Evolutionary conservation across 2,888 invertebrate genomes (phyloP), one percentile per base, ranked within the genome.

Genomic region (Lasioglossum figueresi): DNA sequence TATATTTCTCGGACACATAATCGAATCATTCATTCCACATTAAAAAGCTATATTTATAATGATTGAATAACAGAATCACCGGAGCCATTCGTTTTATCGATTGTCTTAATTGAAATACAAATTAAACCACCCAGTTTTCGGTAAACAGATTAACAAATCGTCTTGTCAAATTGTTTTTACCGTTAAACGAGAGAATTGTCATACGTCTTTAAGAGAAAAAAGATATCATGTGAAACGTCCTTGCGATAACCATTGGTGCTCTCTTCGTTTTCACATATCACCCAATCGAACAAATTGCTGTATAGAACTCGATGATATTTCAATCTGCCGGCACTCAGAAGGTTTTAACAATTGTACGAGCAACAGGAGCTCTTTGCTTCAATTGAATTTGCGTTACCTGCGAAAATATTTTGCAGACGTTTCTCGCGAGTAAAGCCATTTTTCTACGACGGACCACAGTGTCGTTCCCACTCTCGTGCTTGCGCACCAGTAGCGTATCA

Each of bases 391-490:
- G 5, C 23, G 72, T 89, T 93, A 94, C 94, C 93, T 94, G 94
- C 31, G 93, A 89, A 72, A 94, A 83, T 78, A 91, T 89, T 84
- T 92, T 94, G 89, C 91, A 93, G 86, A 93, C 87, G 85, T 93
- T 94, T 85, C 93, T 93, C 77, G 91, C 91, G 74, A 94, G 88
- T 76, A 94, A 90, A 91, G 94, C 93, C 94, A 94, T 94, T 92
- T 76, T 93, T 85, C 77, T 79, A 89, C 88, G 80, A 88, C 83
- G 84, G 75, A 89, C 78, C 75, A 34, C 74, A 85, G 63, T 83
- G 48, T 27, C 76, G 79, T 76, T 83, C 80, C 72, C 78, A 76
- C 73, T 88, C 73, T 37, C 37, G 23, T 75, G 66, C 72, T 88
- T 45, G 63, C 52, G 59, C 14, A 37, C 23, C 88, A 86, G 86